Conservation (phyloP, 2,888 invertebrate species). For the Sarcophaga subvicina region DNA sequence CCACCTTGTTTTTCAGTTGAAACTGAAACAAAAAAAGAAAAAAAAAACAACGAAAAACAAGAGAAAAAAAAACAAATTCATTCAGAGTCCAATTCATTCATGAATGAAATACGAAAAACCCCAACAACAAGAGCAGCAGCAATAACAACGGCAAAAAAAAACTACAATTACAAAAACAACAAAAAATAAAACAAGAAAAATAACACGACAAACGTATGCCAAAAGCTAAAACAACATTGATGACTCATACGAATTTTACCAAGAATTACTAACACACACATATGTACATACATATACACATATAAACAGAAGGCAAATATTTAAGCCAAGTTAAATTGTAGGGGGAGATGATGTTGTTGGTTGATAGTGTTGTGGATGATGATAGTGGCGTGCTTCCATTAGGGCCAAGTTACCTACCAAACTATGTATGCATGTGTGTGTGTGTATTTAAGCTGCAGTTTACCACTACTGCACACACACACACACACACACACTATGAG, state of each 20-base stretch:
- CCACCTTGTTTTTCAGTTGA: not conserved
- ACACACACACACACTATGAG: not conserved
- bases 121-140: conserved; percentile 28
- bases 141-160: not conserved
- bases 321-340: conserved; percentile 31
- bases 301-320: conserved; percentile 6
- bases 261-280: conserved; percentile 56
- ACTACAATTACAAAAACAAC: conserved; percentile 1
- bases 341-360: conserved; percentile 35
- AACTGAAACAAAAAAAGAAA: conserved; percentile 5
- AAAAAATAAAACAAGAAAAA: not conserved
- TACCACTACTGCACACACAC: not conserved
- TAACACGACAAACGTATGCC: conserved; percentile 36
- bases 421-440: not conserved
- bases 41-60: not conserved
- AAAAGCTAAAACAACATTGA: conserved; percentile 40
- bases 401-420: conserved; percentile 46
- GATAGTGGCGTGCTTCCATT: conserved; percentile 28
- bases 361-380: not conserved
- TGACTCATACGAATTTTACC: conserved; percentile 66
- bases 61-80: conserved; percentile 27
- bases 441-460: not conserved
- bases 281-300: not conserved
- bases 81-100: conserved; percentile 51
- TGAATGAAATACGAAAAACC: conserved; percentile 57